Evolutionary conservation across 2,113 vertebrate genomes (phyloP).

Genomic region (Pygathrix nemaeus): DNA sequence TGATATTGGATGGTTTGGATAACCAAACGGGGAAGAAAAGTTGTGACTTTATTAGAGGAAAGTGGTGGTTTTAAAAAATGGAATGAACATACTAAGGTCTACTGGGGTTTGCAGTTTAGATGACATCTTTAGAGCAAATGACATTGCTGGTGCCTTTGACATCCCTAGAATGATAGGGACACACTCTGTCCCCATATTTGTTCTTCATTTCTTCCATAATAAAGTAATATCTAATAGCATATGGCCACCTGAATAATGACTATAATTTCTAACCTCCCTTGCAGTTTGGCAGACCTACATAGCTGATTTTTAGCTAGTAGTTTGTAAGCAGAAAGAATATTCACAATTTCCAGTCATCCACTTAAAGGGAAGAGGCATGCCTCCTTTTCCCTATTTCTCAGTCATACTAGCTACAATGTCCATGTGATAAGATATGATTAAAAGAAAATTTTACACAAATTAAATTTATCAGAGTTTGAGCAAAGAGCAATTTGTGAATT

Average conservation of each 20-base stretch:
- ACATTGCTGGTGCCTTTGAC: slow-evolving; percentile 91
- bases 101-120: slow-evolving; percentile 87
- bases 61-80: slow-evolving; percentile 78
- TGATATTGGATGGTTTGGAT: neutral
- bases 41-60: neutral
- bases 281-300: neutral
- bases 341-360: neutral
- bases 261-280: neutral
- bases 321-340: neutral
- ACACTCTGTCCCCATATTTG: neutral
- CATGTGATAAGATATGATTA: neutral
- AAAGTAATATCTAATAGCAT: neutral
- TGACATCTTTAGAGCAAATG: slow-evolving; percentile 90
- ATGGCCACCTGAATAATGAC: neutral
- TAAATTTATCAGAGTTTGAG: neutral
- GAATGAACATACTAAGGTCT: slow-evolving; percentile 88
- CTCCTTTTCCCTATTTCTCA: neutral
- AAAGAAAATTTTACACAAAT: neutral
- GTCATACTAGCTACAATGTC: neutral
- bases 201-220: neutral
- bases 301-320: neutral
- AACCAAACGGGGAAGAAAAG: neutral
- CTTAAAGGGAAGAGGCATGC: neutral
- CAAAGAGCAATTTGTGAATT: neutral
- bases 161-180: slow-evolving; percentile 79